phyloP scores from a whole-genome alignment of 2,113 vertebrate genomes.

The Phodopus roborovskii region DNA sequence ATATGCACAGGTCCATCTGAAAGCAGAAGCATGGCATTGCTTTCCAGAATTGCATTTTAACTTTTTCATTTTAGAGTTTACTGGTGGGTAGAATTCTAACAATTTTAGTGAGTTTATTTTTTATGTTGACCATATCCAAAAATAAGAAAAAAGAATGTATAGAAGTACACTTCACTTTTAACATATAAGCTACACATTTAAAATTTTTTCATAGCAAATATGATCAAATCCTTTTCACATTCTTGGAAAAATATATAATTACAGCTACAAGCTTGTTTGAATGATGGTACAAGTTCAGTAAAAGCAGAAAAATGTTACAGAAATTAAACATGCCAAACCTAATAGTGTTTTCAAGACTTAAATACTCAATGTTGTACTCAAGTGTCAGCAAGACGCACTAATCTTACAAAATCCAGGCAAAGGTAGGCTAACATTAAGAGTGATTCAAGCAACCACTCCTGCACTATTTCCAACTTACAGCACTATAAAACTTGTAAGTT shows the following conservation, averaged over 20 bases:
- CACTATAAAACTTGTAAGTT: constrained; percentile 31
- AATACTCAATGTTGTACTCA: neutral
- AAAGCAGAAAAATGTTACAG: neutral
- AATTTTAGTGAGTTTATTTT: neutral
- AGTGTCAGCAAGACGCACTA: neutral
- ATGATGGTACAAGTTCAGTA: neutral
- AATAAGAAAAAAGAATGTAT: neutral
- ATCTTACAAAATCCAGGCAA: constrained; percentile 51
- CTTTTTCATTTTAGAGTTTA: neutral
- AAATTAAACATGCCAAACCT: constrained; percentile 1
- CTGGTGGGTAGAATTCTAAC: neutral
- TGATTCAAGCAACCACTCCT: constrained; percentile 4
- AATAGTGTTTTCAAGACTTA: constrained; percentile 22
- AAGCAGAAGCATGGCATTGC: neutral
- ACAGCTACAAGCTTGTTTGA: neutral
- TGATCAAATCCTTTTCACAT: constrained; percentile 4
- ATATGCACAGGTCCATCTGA: neutral
- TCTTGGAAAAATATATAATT: neutral
- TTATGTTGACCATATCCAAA: neutral
- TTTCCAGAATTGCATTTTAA: constrained; percentile 24
- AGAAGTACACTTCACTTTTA: constrained; percentile 26
- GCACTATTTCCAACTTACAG: constrained; percentile 58
- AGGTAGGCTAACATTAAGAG: neutral
- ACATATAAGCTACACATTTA: neutral
- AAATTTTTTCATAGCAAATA: neutral